Evolutionary conservation across 2,888 invertebrate species (phyloP), one percentile per base, ranked within the genome.

Genomic region (Drosophila mayaguana): DNA sequence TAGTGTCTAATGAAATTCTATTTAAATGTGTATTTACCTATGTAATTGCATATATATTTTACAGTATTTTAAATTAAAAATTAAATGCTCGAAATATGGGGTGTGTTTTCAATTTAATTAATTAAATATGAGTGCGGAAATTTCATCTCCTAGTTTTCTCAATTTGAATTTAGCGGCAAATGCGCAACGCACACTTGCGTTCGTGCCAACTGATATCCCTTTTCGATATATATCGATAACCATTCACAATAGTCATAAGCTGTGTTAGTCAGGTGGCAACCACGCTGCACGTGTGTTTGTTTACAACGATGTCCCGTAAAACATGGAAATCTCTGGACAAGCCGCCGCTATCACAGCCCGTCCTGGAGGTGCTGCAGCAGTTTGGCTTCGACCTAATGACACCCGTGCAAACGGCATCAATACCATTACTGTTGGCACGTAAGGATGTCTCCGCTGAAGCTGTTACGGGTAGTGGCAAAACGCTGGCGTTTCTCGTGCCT

Each of bases 381-480:
- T 94, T 95, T 75, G 93, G 94, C 45, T 95, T 95, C 67, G 83
- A 91, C 28, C 78, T 90, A 25, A 95, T 95, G 94, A 95, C 95
- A 6, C 95, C 95, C 1, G 94, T 95, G 18, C 95, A 98, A 94
- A 96, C 97, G 6, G 97, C 97, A 0, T 96, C 97, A 62, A 98
- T 98, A 88, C 98, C 98, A 0, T 94, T 98, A 61, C 94, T 99
- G 59, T 92, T 99, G 60, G 95, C 95, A 11, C 97, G 97, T 84
- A 99, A 98, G 93, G 99, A 99, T 94, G 98, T 99, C 16, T 98
- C 98, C 1, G 99, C 97, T 0, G 99, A 99, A 93, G 99, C 99
- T 5, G 98, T 99, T 0, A 99, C 99, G 1, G 99, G 99, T 5
- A 99, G 99, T 76, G 99, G 99, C 0, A 99, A 99, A 93, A 99